Evolutionary conservation across 2,888 invertebrate genomes (phyloP).

Genomic region (Masnerella sp.): DNA sequence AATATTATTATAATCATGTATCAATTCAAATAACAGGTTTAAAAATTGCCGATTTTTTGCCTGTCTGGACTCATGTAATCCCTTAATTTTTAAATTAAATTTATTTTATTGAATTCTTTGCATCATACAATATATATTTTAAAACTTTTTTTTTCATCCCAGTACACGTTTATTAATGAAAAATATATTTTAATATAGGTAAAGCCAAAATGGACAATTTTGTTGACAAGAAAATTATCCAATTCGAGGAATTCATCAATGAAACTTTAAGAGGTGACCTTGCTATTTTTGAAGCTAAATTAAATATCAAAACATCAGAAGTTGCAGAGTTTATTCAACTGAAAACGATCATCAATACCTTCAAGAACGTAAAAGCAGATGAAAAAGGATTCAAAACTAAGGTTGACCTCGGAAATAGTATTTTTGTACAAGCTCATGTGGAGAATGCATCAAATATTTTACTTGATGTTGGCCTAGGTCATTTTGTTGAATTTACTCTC

Average conservation of each 20-base stretch:
- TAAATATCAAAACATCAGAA: conserved; percentile 83
- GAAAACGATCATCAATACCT: conserved; percentile 83
- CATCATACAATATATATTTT: too few species aligned
- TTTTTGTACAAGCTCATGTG: conserved; percentile 88
- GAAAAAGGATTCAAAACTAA: conserved; percentile 82
- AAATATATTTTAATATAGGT: too few species aligned
- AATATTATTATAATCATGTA: too few species aligned
- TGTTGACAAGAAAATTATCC: conserved; percentile 66
- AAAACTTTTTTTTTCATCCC: too few species aligned
- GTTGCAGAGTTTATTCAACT: conserved; percentile 86
- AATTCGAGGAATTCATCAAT: conserved; percentile 87
- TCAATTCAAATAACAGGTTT: too few species aligned
- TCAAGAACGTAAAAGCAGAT: conserved; percentile 80
- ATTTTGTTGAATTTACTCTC: conserved; percentile 85
- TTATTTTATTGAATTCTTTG: too few species aligned
- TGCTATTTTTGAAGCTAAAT: conserved; percentile 80
- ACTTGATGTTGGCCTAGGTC: conserved; percentile 86
- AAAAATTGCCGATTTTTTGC: too few species aligned
- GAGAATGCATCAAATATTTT: conserved; percentile 83
- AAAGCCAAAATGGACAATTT: conserved; percentile 9
- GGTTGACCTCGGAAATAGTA: conserved; percentile 90
- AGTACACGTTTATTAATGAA: too few species aligned
- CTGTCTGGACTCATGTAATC: too few species aligned
- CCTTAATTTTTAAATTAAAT: too few species aligned
- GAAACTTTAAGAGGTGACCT: conserved; percentile 87